Conservation (phyloP, 2,113 vertebrate genomes). For the Gymnobelideus leadbeateri region DNA sequence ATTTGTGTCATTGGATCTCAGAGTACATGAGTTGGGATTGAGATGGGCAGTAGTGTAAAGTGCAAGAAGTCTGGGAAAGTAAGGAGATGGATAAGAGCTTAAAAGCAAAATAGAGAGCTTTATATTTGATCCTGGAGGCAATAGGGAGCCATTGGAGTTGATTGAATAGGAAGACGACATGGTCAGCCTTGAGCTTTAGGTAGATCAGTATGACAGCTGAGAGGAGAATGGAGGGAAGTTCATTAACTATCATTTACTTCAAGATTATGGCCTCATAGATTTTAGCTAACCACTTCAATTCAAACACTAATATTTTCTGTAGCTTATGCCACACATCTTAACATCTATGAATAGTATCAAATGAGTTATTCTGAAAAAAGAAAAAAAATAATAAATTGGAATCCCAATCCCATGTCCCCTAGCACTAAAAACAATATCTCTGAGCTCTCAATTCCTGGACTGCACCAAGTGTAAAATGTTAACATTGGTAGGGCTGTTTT, state of each 20-base stretch:
- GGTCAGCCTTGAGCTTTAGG: not conserved
- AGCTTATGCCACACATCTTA: not conserved
- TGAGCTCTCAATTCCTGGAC: slow-evolving; percentile 57
- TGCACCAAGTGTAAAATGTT: slow-evolving; percentile 44
- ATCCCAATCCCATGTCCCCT: slow-evolving; percentile 35
- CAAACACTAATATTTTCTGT: not conserved
- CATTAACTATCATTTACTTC: not conserved
- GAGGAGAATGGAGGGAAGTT: not conserved
- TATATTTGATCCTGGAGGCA: not conserved
- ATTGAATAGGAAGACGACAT: not conserved
- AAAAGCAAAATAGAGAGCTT: not conserved
- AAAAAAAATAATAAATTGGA: not conserved
- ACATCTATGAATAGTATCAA: slow-evolving; percentile 42
- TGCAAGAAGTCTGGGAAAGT: not conserved
- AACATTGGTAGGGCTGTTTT: slow-evolving; percentile 29
- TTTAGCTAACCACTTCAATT: slow-evolving; percentile 23
- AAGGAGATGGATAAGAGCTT: not conserved
- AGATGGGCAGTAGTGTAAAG: not conserved
- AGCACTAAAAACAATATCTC: slow-evolving; percentile 52
- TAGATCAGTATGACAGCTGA: not conserved
- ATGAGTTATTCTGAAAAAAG: slow-evolving; percentile 55
- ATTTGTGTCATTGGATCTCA: not conserved
- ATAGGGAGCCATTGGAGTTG: not conserved
- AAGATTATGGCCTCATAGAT: not conserved
- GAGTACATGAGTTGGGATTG: not conserved